These are phyloP conservation scores for Drosophila kohkoa DNA, from an alignment of 1,140 invertebrate genomes.

Conservation along the genomic window DNA sequence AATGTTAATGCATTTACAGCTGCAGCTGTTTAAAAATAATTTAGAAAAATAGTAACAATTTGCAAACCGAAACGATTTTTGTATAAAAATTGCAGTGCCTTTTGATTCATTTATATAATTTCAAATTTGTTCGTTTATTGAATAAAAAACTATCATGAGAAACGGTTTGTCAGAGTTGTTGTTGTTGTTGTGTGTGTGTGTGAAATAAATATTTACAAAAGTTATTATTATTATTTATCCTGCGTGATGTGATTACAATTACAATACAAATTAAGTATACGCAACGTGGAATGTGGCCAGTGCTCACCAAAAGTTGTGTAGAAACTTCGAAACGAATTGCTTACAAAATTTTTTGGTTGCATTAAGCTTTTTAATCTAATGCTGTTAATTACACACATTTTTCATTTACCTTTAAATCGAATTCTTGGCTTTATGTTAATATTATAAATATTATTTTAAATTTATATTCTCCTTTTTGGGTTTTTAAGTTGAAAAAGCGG, in stretches of 20 bases:
- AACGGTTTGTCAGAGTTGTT: constrained; percentile 25
- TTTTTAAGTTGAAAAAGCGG: constrained; percentile 72
- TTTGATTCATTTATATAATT: constrained; percentile 51
- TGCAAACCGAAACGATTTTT: constrained; percentile 53
- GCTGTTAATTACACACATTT: constrained; percentile 40
- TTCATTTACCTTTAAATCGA: constrained; percentile 28
- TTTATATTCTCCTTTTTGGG: constrained; percentile 21
- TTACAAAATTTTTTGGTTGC: constrained; percentile 60
- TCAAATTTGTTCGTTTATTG: constrained; percentile 25
- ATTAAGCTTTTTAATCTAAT: constrained; percentile 54
- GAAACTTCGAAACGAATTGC: constrained; percentile 60
- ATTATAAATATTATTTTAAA: constrained; percentile 13
- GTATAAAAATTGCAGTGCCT: constrained; percentile 63
- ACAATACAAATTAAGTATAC: constrained; percentile 46
- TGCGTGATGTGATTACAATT: constrained; percentile 29
- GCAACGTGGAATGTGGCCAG: constrained; percentile 62
- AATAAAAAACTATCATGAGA: constrained; percentile 32
- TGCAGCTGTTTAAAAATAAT: constrained; percentile 54
- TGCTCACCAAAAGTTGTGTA: constrained; percentile 56
- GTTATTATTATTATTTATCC: constrained; percentile 28
- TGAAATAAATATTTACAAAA: constrained; percentile 76
- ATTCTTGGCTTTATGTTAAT: constrained; percentile 32
- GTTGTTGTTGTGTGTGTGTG: constrained; percentile 26
- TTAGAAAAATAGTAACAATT: constrained; percentile 68
- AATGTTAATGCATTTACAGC: constrained; percentile 47